Conservation (phyloP, 23 tunicate species). For the Trididemnum miniatum region DNA sequence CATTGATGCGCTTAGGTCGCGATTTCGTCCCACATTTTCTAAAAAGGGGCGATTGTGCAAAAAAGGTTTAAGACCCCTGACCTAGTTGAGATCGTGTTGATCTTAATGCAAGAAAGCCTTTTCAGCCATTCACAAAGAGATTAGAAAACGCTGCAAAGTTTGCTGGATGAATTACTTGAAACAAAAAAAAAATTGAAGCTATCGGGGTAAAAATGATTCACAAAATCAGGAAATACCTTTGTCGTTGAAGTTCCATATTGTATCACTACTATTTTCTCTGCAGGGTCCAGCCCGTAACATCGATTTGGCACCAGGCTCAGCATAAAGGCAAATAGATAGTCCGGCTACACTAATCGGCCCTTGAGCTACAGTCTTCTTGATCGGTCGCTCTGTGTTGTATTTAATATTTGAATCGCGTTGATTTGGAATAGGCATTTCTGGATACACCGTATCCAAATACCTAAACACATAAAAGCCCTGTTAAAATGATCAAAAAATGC, state of each 20-base stretch:
- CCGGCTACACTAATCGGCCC: constrained; percentile 62
- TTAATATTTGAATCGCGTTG: constrained; percentile 33
- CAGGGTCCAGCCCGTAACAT: constrained; percentile 41
- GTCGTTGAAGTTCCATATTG: constrained; percentile 30
- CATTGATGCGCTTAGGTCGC: too few species aligned
- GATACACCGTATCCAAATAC: constrained; percentile 73
- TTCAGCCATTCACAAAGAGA: too few species aligned
- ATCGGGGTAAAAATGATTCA: not conserved
- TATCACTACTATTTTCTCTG: not conserved
- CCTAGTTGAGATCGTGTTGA: too few species aligned
- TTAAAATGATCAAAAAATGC: too few species aligned
- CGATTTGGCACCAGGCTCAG: constrained; percentile 28
- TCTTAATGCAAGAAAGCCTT: too few species aligned
- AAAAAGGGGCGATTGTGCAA: too few species aligned
- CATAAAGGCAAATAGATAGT: constrained; percentile 51
- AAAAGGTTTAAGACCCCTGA: too few species aligned
- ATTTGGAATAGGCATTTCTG: constrained; percentile 73
- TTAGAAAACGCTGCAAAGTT: too few species aligned
- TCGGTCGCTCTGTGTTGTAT: constrained; percentile 1
- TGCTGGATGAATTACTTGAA: too few species aligned
- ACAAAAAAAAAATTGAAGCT: not conserved
- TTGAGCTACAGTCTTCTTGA: not conserved
- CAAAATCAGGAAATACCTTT: constrained; percentile 6
- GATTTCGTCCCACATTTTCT: too few species aligned
- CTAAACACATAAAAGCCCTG: constrained; percentile 18